A percentile compares a stretch with the other conserved stretches of the same genome.
Evolutionary conservation across 2,797 vertebrate species (phyloP).

Genomic region (Tapera naevia): DNA sequence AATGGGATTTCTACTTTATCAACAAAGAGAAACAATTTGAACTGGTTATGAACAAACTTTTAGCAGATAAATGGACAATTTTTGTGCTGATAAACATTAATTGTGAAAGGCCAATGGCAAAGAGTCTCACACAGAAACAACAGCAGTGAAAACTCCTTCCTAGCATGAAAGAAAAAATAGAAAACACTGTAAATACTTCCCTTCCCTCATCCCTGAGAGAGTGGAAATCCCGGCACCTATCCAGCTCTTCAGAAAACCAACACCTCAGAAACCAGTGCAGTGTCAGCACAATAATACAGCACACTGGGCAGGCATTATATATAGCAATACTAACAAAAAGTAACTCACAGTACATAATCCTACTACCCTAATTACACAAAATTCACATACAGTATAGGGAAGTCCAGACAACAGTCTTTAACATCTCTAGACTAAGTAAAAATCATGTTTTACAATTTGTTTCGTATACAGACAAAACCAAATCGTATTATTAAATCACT

Average conservation of each 20-base stretch:
- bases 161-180: not conserved
- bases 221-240: not conserved
- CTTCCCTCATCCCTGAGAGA: not conserved
- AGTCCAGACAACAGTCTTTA: not conserved
- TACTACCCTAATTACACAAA: not conserved
- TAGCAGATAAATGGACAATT: not conserved
- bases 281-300: not conserved
- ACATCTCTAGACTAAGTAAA: not conserved
- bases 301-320: not conserved
- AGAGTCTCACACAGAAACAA: not conserved
- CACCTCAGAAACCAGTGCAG: constrained; percentile 14
- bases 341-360: not conserved
- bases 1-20: not conserved
- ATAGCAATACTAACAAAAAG: not conserved
- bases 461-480: not conserved
- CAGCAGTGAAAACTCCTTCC: not conserved
- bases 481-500: not conserved
- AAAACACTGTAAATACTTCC: not conserved
- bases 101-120: not conserved
- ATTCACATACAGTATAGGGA: not conserved
- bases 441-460: not conserved
- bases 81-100: not conserved
- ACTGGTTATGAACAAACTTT: not conserved
- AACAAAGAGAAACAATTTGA: not conserved
- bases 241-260: not conserved